Evolutionary conservation across 2,113 vertebrate genomes (phyloP).

Genomic region (Chaetodon trifascialis): DNA sequence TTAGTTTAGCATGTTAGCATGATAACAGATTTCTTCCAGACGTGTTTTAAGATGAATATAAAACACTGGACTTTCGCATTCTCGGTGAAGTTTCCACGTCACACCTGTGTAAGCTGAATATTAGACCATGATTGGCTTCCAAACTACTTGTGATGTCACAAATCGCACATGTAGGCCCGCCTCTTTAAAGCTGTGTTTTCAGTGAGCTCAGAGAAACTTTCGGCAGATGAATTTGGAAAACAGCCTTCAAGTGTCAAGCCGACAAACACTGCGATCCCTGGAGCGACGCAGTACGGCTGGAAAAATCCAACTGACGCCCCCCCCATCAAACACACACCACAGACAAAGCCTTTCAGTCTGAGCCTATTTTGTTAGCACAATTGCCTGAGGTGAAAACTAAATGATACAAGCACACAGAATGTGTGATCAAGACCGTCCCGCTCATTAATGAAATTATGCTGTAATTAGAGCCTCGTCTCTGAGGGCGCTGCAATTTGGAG

Average conservation of each 20-base stretch:
- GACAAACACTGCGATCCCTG: not conserved
- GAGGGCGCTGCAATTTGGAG: not conserved
- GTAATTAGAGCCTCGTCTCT: constrained; percentile 44
- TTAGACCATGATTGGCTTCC: no score
- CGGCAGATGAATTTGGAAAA: no score
- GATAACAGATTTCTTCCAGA: no score
- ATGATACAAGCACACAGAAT: constrained; percentile 3
- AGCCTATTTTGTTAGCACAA: constrained; percentile 6
- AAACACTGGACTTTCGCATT: no score
- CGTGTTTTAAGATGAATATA: no score
- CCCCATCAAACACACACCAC: not conserved
- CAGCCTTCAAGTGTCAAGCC: not conserved
- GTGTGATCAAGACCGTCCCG: constrained; percentile 35
- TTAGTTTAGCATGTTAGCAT: not conserved
- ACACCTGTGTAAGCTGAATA: no score
- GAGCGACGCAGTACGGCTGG: not conserved
- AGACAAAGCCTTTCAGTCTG: not conserved
- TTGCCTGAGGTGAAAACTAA: constrained; percentile 29
- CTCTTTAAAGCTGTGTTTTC: no score
- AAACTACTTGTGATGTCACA: no score
- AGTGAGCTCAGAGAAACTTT: no score
- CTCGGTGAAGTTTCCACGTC: not conserved
- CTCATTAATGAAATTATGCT: constrained; percentile 30
- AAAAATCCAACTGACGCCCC: not conserved
- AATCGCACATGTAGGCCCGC: no score